These are phyloP conservation scores for Battus philenor DNA, from an alignment of 1,140 invertebrate species.

Conservation along the genomic window DNA sequence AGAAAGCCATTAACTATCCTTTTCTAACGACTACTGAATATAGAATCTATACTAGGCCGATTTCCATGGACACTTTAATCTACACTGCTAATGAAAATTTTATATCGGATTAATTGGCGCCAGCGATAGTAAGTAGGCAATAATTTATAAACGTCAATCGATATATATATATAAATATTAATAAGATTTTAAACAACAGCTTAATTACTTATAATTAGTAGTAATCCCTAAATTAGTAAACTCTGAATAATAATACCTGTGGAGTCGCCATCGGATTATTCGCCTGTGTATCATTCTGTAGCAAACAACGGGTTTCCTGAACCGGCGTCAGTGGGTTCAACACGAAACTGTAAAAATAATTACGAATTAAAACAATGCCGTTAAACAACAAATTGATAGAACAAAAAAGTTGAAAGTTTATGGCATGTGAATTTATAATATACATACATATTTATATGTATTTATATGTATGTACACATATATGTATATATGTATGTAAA, in stretches of 20 bases:
- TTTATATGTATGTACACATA: too few species aligned
- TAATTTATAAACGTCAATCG: conserved; percentile 12
- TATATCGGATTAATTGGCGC: conserved; percentile 46
- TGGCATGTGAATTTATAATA: too few species aligned
- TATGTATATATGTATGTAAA: too few species aligned
- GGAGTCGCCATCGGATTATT: conserved; percentile 90
- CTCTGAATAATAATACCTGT: too few species aligned
- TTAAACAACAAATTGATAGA: too few species aligned
- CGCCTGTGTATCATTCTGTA: conserved; percentile 94
- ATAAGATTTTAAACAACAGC: too few species aligned
- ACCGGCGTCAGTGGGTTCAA: conserved; percentile 93
- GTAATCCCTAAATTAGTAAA: conserved; percentile 5
- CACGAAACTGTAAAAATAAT: conserved; percentile 84
- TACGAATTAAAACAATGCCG: neutral
- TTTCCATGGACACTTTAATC: conserved; percentile 43
- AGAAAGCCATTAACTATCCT: conserved; percentile 42
- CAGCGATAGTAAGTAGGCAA: conserved; percentile 25
- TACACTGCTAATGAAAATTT: conserved; percentile 54
- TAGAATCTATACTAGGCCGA: conserved; percentile 11
- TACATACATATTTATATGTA: too few species aligned
- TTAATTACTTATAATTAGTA: too few species aligned
- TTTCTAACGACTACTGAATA: conserved; percentile 16
- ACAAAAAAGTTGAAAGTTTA: too few species aligned
- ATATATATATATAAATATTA: too few species aligned
- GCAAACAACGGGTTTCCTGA: conserved; percentile 93